phyloP scores from a whole-genome alignment of 92 coral and sea anemone species.

The Heliopora coerulea region DNA sequence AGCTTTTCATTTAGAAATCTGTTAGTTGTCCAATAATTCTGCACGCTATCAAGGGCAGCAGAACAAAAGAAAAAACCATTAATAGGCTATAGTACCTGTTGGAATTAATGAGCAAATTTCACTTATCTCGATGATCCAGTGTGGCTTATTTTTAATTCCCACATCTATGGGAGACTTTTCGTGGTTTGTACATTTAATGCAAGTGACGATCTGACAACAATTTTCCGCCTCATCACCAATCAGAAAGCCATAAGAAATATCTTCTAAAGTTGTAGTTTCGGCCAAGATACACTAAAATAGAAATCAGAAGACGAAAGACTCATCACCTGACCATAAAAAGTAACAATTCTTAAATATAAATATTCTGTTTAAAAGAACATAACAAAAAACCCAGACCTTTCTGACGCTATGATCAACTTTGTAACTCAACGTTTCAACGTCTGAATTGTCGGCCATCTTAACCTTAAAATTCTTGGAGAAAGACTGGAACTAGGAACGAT shows the following conservation, averaged over 20 bases:
- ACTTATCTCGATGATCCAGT: slow-evolving; percentile 51
- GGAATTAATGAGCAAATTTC: slow-evolving; percentile 58
- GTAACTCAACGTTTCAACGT: not conserved
- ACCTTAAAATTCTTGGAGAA: too few relatives aligned
- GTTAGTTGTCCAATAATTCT: too few relatives aligned
- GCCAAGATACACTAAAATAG: slow-evolving; percentile 43
- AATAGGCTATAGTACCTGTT: too few relatives aligned
- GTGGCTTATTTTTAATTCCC: slow-evolving; percentile 32
- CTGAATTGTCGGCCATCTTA: slow-evolving; percentile 24
- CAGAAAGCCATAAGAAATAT: slow-evolving; percentile 37
- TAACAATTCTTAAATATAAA: not conserved
- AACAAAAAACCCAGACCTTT: slow-evolving; percentile 19
- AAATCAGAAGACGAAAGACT: not conserved
- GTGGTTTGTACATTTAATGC: slow-evolving; percentile 59
- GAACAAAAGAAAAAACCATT: too few relatives aligned
- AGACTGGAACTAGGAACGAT: too few relatives aligned
- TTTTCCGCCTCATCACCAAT: slow-evolving; percentile 50
- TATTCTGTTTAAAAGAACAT: not conserved
- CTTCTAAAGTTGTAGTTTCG: slow-evolving; percentile 28
- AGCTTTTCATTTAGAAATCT: too few relatives aligned
- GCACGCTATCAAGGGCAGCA: too few relatives aligned
- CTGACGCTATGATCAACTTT: slow-evolving; percentile 31
- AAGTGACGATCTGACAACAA: slow-evolving; percentile 51
- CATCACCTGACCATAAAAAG: not conserved
- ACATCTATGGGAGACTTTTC: slow-evolving; percentile 7